Conservation (phyloP, 2,113 vertebrate species). For the human region DNA sequence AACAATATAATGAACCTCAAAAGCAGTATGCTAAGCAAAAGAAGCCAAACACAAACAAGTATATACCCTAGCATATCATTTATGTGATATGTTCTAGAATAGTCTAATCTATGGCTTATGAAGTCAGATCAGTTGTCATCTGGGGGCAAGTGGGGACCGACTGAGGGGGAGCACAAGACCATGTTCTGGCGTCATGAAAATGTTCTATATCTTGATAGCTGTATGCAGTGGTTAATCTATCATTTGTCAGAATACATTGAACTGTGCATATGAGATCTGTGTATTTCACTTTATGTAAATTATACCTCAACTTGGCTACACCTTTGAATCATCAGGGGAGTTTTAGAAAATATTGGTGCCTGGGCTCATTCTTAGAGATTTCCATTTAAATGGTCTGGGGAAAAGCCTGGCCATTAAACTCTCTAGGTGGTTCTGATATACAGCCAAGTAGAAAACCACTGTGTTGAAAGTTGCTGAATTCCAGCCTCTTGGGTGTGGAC, state of each 20-base stretch:
- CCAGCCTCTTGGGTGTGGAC: not conserved
- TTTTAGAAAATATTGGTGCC: not conserved
- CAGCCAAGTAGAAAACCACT: not conserved
- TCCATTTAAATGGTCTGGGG: not conserved
- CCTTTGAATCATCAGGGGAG: not conserved
- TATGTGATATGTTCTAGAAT: not conserved
- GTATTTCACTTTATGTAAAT: not conserved
- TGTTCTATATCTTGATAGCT: not conserved
- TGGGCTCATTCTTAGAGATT: not conserved
- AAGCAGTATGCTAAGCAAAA: not conserved
- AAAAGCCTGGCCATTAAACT: not conserved
- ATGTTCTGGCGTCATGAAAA: not conserved
- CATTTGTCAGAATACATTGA: not conserved
- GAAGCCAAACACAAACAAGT: not conserved
- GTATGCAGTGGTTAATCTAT: not conserved
- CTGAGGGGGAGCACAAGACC: not conserved
- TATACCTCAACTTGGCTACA: not conserved
- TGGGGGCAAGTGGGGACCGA: not conserved
- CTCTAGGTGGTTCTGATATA: not conserved
- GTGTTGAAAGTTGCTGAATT: not conserved
- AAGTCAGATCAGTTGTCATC: not conserved
- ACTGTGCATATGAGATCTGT: not conserved
- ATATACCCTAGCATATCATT: not conserved
- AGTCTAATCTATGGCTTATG: not conserved
- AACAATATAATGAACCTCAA: not conserved